Evolutionary conservation across 2,797 vertebrate species (phyloP).

Genomic region (Enteromius paludinosus): DNA sequence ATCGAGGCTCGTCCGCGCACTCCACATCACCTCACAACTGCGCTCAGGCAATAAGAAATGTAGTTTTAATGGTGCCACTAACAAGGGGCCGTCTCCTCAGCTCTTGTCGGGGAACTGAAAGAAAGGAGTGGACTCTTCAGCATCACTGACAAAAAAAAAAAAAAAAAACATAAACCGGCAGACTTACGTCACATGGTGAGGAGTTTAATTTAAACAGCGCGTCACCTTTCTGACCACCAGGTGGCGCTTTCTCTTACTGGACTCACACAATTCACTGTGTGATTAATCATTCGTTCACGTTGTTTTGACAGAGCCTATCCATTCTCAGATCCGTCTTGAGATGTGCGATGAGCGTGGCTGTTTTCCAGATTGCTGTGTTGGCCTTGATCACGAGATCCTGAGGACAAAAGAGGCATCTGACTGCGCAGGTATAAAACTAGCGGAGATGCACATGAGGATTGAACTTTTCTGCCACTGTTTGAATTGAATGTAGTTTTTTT

Average conservation of each 20-base stretch:
- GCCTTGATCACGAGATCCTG: constrained; percentile 11
- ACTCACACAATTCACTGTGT: neutral
- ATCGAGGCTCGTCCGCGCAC: constrained; percentile 7
- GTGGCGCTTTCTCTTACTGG: constrained; percentile 44
- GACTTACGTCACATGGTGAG: constrained; percentile 52
- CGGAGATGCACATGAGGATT: neutral
- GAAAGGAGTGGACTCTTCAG: constrained; percentile 48
- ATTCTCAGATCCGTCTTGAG: constrained; percentile 13
- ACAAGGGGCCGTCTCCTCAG: constrained; percentile 13
- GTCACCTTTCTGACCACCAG: constrained; percentile 48
- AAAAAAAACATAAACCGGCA: constrained; percentile 29
- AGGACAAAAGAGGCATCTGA: constrained; percentile 3
- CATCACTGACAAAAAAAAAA: constrained; percentile 44
- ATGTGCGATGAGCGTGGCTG: constrained; percentile 23
- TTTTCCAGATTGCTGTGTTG: neutral
- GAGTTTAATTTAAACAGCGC: constrained; percentile 45
- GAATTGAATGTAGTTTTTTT: neutral
- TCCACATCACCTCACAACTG: constrained; percentile 32
- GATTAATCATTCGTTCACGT: constrained; percentile 20
- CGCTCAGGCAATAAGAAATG: neutral
- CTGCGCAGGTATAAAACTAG: constrained; percentile 2
- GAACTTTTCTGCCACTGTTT: constrained; percentile 11
- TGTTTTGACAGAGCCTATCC: constrained; percentile 42
- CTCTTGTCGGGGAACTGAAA: constrained; percentile 15
- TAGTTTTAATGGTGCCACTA: neutral